Evolutionary conservation across 2,888 invertebrate species (phyloP), one percentile per base, ranked within the genome.

Genomic region (Xestia c-nigrum): DNA sequence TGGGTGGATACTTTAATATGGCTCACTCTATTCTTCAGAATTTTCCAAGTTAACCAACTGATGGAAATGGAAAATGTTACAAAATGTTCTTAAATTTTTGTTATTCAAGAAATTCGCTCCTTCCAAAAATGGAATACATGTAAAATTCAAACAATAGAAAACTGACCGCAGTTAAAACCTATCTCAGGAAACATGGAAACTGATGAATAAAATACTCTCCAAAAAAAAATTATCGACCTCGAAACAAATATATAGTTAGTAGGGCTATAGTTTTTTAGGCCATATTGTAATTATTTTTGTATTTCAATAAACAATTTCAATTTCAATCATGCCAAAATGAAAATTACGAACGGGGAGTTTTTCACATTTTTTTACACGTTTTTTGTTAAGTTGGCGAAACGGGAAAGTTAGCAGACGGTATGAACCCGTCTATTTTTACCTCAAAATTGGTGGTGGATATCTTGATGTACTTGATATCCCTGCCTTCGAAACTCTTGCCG

Each of bases 401-500:
- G 31, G 3, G 31, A 31, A 31, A 31, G 31, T 31, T 31, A 31
- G 1, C 31, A 31, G 3, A 2, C 31, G 31, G 31, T 1, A 31
- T 31, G 31, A 31, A 31, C 31, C 31, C 7, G n/a, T 14, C n/a
- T 16, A 24, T 46, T 3, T 55, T 80, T 76, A 94, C 94, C 90
- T 93, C 85, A 70, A 92, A 93, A 19, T 94, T 93, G 19, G 96
- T 93, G 24, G 92, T 95, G 0, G 97, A 97, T 70, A 98, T 96
- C 88, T 97, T 97, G 47, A 97, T 87, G 66, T 97, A 96, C 74
- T 96, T 96, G 71, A 98, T 93, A 38, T 95, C 92, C 24, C 97
- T 95, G 6, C 97, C 97, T 93, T 97, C 97, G 74, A 93, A 95
- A 47, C 97, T 97, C 69, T 92, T 92, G 0, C 97, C 98, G 67